phyloP scores from a whole-genome alignment of 2,113 vertebrate species.

The Onychostruthus taczanowskii region DNA sequence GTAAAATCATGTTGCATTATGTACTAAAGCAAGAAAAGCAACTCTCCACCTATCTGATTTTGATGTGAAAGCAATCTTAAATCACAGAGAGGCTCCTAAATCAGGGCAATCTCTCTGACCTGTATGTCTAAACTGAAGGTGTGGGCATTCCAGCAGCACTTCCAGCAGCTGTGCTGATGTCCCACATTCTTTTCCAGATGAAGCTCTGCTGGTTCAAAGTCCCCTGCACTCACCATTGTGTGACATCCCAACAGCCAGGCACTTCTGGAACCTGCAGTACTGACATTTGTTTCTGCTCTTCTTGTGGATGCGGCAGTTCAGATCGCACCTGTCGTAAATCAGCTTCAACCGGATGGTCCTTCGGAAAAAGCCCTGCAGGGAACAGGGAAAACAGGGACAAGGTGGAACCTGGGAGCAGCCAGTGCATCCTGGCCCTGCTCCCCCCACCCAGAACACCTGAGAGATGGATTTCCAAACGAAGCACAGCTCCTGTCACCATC shows the following conservation, averaged over 20 bases:
- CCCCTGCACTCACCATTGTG: slow-evolving; percentile 87
- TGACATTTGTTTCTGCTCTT: slow-evolving; percentile 99
- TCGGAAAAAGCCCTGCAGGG: slow-evolving; percentile 90
- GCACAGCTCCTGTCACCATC: neutral
- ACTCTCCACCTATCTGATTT: neutral
- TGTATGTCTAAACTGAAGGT: accelerated
- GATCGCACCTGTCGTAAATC: slow-evolving; percentile 93
- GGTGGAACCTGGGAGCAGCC: neutral
- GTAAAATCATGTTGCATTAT: neutral
- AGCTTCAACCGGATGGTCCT: slow-evolving; percentile 95
- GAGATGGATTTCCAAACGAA: neutral
- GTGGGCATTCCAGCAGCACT: neutral
- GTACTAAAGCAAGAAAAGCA: neutral
- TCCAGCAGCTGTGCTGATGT: neutral
- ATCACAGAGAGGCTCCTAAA: neutral
- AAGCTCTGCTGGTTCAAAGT: neutral
- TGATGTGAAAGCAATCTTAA: neutral
- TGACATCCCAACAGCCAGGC: slow-evolving; percentile 97
- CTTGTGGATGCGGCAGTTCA: slow-evolving; percentile 97
- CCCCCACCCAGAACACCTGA: neutral
- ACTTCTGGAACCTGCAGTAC: slow-evolving; percentile 99
- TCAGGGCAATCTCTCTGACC: neutral
- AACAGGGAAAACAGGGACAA: neutral
- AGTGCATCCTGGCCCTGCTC: neutral
- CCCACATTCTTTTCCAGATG: neutral